A percentile compares a stretch with the other conserved stretches of the same genome.
Evolutionary conservation across 2,113 vertebrate species (phyloP).

Genomic region (Ptilonorhynchus violaceus): DNA sequence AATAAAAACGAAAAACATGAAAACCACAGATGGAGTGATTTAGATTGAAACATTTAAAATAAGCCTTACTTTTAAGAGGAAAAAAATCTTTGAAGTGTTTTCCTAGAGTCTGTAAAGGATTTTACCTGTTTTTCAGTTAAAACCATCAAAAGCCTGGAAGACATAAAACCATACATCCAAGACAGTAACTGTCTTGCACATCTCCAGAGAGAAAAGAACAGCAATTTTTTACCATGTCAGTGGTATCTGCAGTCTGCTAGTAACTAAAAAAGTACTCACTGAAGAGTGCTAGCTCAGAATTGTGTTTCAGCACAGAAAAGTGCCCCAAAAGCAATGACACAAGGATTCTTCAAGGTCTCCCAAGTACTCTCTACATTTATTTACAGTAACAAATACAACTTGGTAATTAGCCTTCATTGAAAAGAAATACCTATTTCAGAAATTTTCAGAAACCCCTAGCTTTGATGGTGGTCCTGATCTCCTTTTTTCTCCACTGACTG

Average conservation of each 20-base stretch:
- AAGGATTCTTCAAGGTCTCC: neutral
- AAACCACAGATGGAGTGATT: neutral
- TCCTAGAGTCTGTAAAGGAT: neutral
- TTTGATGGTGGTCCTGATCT: neutral
- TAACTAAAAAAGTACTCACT: neutral
- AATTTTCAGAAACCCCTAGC: neutral
- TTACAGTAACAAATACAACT: neutral
- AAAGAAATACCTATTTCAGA: neutral
- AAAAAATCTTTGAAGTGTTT: neutral
- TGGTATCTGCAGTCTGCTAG: neutral
- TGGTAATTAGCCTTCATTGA: neutral
- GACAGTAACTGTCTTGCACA: neutral
- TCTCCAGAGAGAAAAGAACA: neutral
- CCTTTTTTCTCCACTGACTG: neutral
- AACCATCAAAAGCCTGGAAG: neutral
- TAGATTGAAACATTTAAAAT: neutral
- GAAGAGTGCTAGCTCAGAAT: neutral
- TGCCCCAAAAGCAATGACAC: neutral
- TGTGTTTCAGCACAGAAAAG: neutral
- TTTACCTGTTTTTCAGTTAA: neutral
- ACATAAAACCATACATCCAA: neutral
- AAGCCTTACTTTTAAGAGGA: neutral
- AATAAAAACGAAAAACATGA: fast-evolving
- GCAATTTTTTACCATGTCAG: neutral
- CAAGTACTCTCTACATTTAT: neutral